phyloP scores from a whole-genome alignment of 2,888 invertebrate genomes.

The Therioaphis trifolii region DNA sequence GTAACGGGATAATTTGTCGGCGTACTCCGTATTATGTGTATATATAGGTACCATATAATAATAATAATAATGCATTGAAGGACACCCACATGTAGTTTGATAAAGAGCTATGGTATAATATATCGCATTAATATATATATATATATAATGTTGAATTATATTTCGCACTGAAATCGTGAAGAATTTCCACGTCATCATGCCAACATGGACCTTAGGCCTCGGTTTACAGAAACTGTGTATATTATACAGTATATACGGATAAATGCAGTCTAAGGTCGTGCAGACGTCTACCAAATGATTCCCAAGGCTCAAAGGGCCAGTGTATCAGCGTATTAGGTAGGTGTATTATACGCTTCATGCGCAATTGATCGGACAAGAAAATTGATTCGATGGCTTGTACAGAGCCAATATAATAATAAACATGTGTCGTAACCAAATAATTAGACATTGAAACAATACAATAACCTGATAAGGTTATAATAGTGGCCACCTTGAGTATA shows the following conservation, averaged over 20 bases:
- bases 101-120: slow-evolving; percentile 5
- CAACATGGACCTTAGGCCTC: slow-evolving; percentile 29
- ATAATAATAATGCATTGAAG: background rate
- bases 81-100: background rate
- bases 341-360: slow-evolving; percentile 56
- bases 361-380: slow-evolving; percentile 39
- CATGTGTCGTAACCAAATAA: slow-evolving; percentile 58
- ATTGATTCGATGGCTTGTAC: slow-evolving; percentile 20
- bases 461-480: slow-evolving; percentile 52
- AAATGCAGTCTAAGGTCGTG: slow-evolving; percentile 5
- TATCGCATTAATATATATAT: background rate
- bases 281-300: slow-evolving; percentile 27
- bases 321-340: background rate
- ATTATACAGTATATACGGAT: background rate
- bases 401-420: background rate
- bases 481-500: background rate
- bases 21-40: no score
- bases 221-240: background rate
- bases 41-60: no score
- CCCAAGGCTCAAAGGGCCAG: slow-evolving; percentile 47
- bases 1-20: slow-evolving; percentile 60
- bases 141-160: background rate
- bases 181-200: slow-evolving; percentile 5
- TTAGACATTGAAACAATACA: slow-evolving; percentile 55
- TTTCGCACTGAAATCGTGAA: slow-evolving; percentile 5